A percentile compares a stretch with the other conserved stretches of the same genome.
Conservation (phyloP, 2,113 vertebrate genomes). For the Climacteris rufus region DNA sequence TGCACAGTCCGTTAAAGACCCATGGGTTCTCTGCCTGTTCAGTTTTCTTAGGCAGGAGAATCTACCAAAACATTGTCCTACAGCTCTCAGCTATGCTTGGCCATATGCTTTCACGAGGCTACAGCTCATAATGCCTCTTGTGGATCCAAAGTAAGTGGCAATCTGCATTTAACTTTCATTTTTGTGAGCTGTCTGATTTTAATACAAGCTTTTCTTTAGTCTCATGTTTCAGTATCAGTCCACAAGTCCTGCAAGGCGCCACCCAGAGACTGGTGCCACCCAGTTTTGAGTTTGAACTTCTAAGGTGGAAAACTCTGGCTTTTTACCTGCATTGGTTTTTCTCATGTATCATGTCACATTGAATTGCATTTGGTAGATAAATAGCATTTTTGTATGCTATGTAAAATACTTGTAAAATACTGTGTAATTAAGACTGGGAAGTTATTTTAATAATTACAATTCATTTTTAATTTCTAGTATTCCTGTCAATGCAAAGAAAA, state of each 20-base stretch:
- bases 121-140: slow-evolving; percentile 91
- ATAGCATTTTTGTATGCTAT: too few relatives aligned
- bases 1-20: slow-evolving; percentile 93
- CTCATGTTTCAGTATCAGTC: neutral
- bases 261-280: neutral
- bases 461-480: slow-evolving; percentile 77
- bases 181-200: neutral
- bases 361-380: neutral
- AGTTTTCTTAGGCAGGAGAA: slow-evolving; percentile 96
- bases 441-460: neutral
- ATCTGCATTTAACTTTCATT: neutral
- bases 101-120: slow-evolving; percentile 93
- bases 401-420: too few relatives aligned
- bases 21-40: slow-evolving; percentile 97
- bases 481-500: slow-evolving; percentile 96
- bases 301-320: neutral
- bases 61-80: slow-evolving; percentile 94
- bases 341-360: neutral
- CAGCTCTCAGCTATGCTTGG: slow-evolving; percentile 96
- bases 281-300: neutral
- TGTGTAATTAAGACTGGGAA: neutral
- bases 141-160: slow-evolving; percentile 91
- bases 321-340: neutral
- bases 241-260: neutral
- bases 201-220: neutral